Evolutionary conservation across 2,797 vertebrate genomes (phyloP), one percentile per base, ranked within the genome.

Genomic region (Scyliorhinus canicula): DNA sequence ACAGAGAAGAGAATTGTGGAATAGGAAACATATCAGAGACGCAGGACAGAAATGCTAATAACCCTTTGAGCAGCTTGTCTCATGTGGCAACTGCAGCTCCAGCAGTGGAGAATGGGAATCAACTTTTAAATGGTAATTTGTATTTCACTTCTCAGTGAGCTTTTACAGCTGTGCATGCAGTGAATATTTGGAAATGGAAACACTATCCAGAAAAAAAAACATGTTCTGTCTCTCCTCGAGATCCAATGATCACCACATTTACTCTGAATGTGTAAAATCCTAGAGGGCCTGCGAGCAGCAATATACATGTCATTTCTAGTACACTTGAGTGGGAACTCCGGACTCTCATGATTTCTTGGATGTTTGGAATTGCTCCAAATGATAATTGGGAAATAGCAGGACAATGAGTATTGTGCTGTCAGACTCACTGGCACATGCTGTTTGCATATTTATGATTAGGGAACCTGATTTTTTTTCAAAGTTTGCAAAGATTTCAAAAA

Each of bases 1-100:
- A 98, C 95, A 97, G 96, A 95, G 98, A 99, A 93, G 98, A 98
- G 65, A 96, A 97, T 95, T 97, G 97, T 95, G 57, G 95, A 95
- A 96, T 96, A 95, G 98, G 98, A 79, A 96, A 96, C 55, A 97
- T 97, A 93, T 96, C 98, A 16, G 98, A 98, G 96, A 97, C 98
- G 0, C 98, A 98, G 96, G 99, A 99, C 96, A 98, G 97, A 97
- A 99, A 99, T 57, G 99, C 99, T 96, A 99, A 99, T 97, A 98
- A 98, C 97, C 98, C 98, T 57, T 96, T 97, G 82, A 95, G 95
- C 95, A 97, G 96, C 9, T 96, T 97, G 95, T 96, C 96, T 95
- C 96, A 97, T 96, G 88, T 97, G 96, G 95, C 98, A 97, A 97
- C 97, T 16, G 97, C 96, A 95, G 97, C 97, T 1, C 95, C 97